Conservation (phyloP, 2,797 vertebrate species). For the Rhinoraja longicauda region DNA sequence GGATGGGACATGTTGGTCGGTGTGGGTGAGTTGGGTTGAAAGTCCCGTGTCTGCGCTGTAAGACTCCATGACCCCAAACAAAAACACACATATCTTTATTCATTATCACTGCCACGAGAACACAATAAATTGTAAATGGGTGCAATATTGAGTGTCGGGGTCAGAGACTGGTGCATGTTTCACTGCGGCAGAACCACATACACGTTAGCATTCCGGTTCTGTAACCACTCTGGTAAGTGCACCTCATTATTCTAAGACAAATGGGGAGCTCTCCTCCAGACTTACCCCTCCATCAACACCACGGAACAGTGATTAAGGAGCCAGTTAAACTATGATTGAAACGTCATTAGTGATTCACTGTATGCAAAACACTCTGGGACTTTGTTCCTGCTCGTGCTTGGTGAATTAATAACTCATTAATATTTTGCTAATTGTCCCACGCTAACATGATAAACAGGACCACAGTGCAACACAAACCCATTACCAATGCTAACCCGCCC, state of each 20-base stretch:
- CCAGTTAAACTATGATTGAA: background rate
- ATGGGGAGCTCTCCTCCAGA: background rate
- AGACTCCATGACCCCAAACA: no score
- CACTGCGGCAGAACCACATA: no score
- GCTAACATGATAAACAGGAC: conserved; percentile 1
- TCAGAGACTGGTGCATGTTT: background rate
- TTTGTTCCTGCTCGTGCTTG: conserved; percentile 17
- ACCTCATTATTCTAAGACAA: background rate
- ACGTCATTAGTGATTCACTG: background rate
- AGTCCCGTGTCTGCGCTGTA: no score
- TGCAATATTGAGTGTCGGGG: background rate
- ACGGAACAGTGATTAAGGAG: background rate
- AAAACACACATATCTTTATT: background rate
- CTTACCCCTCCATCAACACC: background rate
- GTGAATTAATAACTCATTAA: conserved; percentile 35
- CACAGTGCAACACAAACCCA: background rate
- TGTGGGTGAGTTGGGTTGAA: no score
- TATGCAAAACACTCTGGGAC: background rate
- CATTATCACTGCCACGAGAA: background rate
- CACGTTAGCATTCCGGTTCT: background rate
- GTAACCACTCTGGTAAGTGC: background rate
- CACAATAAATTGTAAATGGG: background rate
- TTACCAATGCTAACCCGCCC: background rate
- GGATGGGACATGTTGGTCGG: no score
- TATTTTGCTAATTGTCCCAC: conserved; percentile 25